These are phyloP conservation scores for Melinaea marsaeus DNA, from an alignment of 2,888 invertebrate species.

Conservation along the genomic window DNA sequence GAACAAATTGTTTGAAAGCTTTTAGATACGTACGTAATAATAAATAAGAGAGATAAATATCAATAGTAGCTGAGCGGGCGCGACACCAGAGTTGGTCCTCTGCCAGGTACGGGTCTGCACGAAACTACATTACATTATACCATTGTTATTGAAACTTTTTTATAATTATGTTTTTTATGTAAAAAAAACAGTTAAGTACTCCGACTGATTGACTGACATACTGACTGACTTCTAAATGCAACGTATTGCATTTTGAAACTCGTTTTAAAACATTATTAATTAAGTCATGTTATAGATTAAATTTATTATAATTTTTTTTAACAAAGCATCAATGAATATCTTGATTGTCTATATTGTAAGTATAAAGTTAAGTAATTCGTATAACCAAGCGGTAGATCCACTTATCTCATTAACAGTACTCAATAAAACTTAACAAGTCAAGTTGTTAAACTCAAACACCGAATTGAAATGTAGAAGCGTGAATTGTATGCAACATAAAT, in stretches of 20 bases:
- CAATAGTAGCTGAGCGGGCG: conserved; percentile 43
- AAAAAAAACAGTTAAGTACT: too few species aligned
- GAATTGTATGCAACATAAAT: conserved; percentile 63
- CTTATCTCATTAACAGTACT: conserved; percentile 25
- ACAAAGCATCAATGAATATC: too few species aligned
- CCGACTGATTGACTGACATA: too few species aligned
- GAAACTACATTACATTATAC: conserved; percentile 24
- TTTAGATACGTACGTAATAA: conserved; percentile 37
- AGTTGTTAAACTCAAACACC: conserved; percentile 34
- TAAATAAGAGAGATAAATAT: conserved; percentile 41
- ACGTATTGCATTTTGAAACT: too few species aligned
- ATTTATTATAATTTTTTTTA: too few species aligned
- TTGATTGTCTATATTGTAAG: too few species aligned
- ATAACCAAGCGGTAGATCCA: neutral
- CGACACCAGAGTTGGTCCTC: conserved; percentile 54
- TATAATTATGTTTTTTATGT: too few species aligned
- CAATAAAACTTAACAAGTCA: conserved; percentile 22
- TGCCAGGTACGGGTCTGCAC: conserved; percentile 50
- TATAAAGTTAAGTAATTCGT: too few species aligned
- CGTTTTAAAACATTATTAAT: too few species aligned
- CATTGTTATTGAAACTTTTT: neutral
- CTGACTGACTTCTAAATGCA: too few species aligned
- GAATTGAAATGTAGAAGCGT: conserved; percentile 42
- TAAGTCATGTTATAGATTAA: too few species aligned
- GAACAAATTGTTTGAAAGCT: conserved; percentile 37